These are phyloP conservation scores for Pseudachorutes palmiensis DNA, from an alignment of 1,140 invertebrate genomes.

Conservation along the genomic window DNA sequence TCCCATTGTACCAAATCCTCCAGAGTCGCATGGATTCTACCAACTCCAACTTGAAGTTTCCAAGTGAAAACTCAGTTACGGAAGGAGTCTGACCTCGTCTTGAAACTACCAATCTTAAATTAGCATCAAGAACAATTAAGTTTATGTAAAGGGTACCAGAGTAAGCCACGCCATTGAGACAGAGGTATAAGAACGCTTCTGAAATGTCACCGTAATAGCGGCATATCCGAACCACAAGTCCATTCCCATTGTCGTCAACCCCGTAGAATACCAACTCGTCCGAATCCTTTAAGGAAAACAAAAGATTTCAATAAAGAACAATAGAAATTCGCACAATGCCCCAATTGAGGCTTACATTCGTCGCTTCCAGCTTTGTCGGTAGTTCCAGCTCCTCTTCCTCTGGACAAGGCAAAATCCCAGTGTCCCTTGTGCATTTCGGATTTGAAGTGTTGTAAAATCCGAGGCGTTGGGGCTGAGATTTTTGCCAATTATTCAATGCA, in stretches of 20 bases:
- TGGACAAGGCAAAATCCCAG: conserved; percentile 10
- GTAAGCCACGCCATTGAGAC: conserved; percentile 9
- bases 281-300: conserved; percentile 8
- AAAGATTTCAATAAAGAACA: not conserved
- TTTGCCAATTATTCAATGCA: conserved; percentile 25
- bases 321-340: no score
- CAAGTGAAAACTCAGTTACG: conserved; percentile 21
- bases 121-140: not conserved
- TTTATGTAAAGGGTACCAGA: conserved; percentile 3
- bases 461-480: conserved; percentile 9
- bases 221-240: conserved; percentile 6
- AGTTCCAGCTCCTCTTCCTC: conserved; percentile 18
- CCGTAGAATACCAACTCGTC: conserved; percentile 27
- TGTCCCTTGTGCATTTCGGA: conserved; percentile 15
- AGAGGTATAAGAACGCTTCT: conserved; percentile 1
- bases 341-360: not conserved
- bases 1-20: conserved; percentile 54
- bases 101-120: conserved; percentile 6
- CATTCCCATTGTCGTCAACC: conserved; percentile 24
- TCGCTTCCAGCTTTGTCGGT: not conserved
- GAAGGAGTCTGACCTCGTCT: not conserved
- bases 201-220: conserved; percentile 6
- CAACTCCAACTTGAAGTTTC: conserved; percentile 48
- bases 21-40: conserved; percentile 48
- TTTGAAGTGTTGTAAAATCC: not conserved